Evolutionary conservation across 2,113 vertebrate genomes (phyloP).

Genomic region (Rallus limicola): DNA sequence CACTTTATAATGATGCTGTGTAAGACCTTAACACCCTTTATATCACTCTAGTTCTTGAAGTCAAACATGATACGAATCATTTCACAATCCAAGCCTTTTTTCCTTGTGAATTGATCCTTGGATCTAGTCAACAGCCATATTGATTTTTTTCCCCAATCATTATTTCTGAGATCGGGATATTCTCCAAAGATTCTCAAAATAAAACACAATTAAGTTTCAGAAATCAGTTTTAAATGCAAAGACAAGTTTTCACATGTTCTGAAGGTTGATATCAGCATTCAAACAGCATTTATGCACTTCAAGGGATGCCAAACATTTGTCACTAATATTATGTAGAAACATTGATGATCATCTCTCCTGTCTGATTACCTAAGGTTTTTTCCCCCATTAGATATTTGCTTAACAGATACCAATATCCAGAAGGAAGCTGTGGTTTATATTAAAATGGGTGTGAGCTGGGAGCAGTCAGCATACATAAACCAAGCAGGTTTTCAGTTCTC

Average conservation of each 20-base stretch:
- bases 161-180: background rate
- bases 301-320: background rate
- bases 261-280: background rate
- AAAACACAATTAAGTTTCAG: background rate
- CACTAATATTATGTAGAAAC: background rate
- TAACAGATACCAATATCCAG: background rate
- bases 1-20: background rate
- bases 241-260: background rate
- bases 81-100: background rate
- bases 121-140: background rate
- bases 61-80: background rate
- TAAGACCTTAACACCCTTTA: background rate
- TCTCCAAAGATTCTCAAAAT: background rate
- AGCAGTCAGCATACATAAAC: background rate
- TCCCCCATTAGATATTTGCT: background rate
- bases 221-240: background rate
- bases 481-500: background rate
- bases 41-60: background rate
- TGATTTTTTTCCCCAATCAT: background rate
- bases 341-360: background rate
- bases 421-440: conserved; percentile 7
- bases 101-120: background rate
- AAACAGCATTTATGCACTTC: background rate
- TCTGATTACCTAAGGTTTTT: background rate
- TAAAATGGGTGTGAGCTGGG: background rate